A percentile compares a stretch with the other conserved stretches of the same genome.
These are phyloP conservation scores for Drosophila macrospina DNA, from an alignment of 2,888 invertebrate species.

Conservation along the genomic window DNA sequence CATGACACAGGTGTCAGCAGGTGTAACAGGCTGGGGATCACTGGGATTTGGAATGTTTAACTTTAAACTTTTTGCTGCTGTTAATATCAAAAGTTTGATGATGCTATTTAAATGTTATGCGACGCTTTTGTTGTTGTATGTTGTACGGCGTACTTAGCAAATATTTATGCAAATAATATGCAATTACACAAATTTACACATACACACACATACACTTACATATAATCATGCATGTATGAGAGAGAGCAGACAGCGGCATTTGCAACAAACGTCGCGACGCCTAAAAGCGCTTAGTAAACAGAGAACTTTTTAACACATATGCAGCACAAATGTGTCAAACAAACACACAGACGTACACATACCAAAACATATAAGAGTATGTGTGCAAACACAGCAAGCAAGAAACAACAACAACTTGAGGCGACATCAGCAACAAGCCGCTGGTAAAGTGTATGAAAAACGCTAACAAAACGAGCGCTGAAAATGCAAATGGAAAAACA, in stretches of 20 bases:
- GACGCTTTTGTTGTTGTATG: conserved; percentile 29
- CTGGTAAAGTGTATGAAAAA: conserved; percentile 48
- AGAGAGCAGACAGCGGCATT: conserved; percentile 13
- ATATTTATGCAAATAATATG: conserved; percentile 77
- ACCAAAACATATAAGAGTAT: conserved; percentile 4
- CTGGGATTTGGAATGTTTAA: conserved; percentile 27
- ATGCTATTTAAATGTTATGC: conserved; percentile 51
- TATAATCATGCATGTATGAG: neutral
- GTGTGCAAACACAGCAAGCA: conserved; percentile 31
- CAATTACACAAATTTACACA: conserved; percentile 63
- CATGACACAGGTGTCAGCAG: conserved; percentile 13
- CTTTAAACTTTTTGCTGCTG: conserved; percentile 33
- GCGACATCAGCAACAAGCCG: conserved; percentile 36
- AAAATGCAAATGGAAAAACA: conserved; percentile 59
- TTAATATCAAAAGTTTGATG: conserved; percentile 58
- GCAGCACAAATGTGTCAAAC: conserved; percentile 56
- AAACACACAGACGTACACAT: conserved; percentile 28
- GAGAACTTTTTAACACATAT: conserved; percentile 62
- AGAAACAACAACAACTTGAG: conserved; percentile 40
- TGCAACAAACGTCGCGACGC: conserved; percentile 40
- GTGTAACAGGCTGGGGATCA: neutral
- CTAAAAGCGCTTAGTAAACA: conserved; percentile 70
- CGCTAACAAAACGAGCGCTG: conserved; percentile 27
- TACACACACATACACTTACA: conserved; percentile 6
- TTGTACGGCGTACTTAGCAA: conserved; percentile 55